Evolutionary conservation across 2,888 invertebrate species (phyloP).

Genomic region (Drosophila formosana): DNA sequence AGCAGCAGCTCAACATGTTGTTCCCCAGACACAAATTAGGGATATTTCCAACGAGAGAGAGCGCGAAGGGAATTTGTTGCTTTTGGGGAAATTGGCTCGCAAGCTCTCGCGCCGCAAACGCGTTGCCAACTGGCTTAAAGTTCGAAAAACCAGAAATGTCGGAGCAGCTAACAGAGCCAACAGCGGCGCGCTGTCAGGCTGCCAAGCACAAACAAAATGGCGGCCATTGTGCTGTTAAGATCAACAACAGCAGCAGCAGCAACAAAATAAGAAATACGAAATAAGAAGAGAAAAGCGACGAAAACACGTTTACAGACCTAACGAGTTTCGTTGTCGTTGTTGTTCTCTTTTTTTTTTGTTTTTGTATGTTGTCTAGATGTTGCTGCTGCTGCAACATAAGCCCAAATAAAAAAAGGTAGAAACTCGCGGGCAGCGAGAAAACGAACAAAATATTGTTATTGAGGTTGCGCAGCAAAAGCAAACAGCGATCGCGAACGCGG

Average conservation of each 20-base stretch:
- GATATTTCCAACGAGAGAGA: neutral
- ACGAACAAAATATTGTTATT: constrained; percentile 65
- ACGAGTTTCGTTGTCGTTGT: constrained; percentile 61
- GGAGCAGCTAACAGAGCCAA: constrained; percentile 32
- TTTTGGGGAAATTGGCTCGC: constrained; percentile 44
- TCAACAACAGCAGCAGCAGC: constrained; percentile 40
- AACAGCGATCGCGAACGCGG: neutral
- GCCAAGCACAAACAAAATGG: constrained; percentile 64
- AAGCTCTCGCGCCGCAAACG: constrained; percentile 19
- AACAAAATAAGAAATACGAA: constrained; percentile 13
- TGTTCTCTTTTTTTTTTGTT: constrained; percentile 23
- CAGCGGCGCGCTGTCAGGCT: constrained; percentile 24
- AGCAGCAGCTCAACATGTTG: too few relatives aligned
- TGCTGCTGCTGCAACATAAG: constrained; percentile 45
- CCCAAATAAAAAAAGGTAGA: constrained; percentile 44
- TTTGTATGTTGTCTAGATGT: constrained; percentile 6
- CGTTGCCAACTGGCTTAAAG: constrained; percentile 43
- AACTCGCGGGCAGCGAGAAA: constrained; percentile 51
- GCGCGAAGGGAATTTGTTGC: constrained; percentile 7
- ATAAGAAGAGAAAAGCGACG: constrained; percentile 51
- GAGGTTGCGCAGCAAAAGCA: constrained; percentile 56
- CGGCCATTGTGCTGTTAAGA: constrained; percentile 56
- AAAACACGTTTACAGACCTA: constrained; percentile 74
- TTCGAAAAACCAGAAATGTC: constrained; percentile 67
- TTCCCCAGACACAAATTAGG: neutral